These are phyloP conservation scores for Tenodera sinensis DNA, from an alignment of 2,888 invertebrate genomes.

Conservation along the genomic window DNA sequence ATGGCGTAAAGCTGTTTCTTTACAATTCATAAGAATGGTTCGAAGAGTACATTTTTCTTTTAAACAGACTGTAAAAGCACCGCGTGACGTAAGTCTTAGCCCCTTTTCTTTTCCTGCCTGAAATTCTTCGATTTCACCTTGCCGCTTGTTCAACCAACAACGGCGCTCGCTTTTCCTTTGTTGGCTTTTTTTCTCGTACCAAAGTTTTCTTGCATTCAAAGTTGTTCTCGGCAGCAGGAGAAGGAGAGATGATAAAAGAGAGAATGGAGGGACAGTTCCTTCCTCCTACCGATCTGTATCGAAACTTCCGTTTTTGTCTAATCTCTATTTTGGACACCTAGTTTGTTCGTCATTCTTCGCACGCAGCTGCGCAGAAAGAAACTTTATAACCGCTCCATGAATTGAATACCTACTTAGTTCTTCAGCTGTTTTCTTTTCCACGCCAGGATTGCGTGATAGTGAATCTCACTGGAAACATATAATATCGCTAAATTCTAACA, in stretches of 20 bases:
- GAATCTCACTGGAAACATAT: too few species aligned
- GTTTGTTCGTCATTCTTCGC: background rate
- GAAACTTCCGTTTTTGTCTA: background rate
- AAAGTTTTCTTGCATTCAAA: background rate
- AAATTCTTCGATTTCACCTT: background rate
- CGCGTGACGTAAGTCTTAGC: background rate
- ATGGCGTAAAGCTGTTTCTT: too few species aligned
- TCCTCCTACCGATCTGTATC: background rate
- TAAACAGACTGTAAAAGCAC: background rate
- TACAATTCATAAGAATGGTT: too few species aligned
- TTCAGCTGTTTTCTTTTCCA: too few species aligned
- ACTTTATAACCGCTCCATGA: too few species aligned
- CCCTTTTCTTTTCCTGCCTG: background rate
- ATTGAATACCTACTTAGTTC: too few species aligned
- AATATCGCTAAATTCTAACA: too few species aligned
- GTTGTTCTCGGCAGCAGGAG: background rate
- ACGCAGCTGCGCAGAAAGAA: too few species aligned
- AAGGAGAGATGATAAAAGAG: background rate
- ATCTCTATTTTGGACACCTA: background rate
- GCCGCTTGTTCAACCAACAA: background rate
- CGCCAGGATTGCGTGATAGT: too few species aligned
- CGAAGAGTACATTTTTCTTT: background rate
- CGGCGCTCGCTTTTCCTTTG: background rate
- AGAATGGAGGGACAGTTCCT: background rate
- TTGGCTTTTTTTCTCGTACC: background rate